phyloP scores from a whole-genome alignment of 2,113 vertebrate genomes.

The Callospermophilus lateralis region DNA sequence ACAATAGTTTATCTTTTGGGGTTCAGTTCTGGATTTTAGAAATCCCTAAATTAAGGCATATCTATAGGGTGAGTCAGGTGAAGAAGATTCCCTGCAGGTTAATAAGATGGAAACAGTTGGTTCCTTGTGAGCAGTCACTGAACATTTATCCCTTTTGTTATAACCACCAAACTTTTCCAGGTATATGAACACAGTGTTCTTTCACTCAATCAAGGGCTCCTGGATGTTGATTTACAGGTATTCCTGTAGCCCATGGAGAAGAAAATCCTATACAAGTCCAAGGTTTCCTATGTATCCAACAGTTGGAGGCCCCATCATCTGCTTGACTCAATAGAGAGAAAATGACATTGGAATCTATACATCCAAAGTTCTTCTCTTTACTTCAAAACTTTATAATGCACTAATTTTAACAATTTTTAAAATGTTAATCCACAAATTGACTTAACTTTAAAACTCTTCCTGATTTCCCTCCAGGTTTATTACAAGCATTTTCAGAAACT shows the following conservation, averaged over 20 bases:
- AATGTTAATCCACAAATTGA: slow-evolving; percentile 7
- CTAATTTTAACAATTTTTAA: not conserved
- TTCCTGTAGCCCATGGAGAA: not conserved
- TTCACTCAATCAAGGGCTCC: not conserved
- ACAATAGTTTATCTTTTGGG: not conserved
- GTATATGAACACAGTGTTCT: not conserved
- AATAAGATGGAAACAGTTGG: not conserved
- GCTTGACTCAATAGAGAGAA: not conserved
- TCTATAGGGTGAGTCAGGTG: not conserved
- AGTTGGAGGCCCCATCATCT: not conserved
- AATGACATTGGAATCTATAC: not conserved
- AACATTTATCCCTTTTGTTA: not conserved
- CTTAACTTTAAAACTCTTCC: slow-evolving; percentile 20
- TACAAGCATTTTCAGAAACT: slow-evolving; percentile 52
- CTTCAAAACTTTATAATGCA: not conserved
- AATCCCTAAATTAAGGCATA: not conserved
- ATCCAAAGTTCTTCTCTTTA: not conserved
- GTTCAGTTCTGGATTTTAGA: slow-evolving; percentile 14
- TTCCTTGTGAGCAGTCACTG: not conserved
- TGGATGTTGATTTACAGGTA: not conserved
- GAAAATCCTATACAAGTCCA: not conserved
- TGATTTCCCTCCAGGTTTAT: slow-evolving; percentile 31
- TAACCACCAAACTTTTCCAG: not conserved
- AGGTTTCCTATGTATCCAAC: not conserved
- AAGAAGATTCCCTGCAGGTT: not conserved